Evolutionary conservation across 1,140 invertebrate genomes (phyloP).

Genomic region (Drosophila obscura): DNA sequence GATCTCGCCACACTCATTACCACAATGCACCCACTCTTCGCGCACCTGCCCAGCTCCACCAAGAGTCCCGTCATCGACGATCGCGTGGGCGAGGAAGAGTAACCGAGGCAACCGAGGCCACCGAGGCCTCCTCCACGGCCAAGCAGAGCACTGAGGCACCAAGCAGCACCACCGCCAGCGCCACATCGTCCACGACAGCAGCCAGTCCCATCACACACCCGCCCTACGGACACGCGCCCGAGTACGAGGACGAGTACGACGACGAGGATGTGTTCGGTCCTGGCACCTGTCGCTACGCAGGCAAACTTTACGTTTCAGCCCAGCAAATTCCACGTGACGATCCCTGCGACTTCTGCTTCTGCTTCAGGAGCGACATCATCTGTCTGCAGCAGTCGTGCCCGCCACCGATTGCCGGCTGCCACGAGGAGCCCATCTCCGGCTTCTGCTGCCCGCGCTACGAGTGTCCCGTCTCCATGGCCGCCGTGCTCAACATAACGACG

Average conservation of each 20-base stretch:
- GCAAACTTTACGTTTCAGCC: constrained; percentile 95
- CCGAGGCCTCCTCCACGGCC: constrained; percentile 1
- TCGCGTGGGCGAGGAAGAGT: constrained; percentile 47
- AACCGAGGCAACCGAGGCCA: constrained; percentile 13
- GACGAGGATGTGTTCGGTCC: constrained; percentile 91
- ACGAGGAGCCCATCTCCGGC: constrained; percentile 94
- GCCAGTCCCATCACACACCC: constrained; percentile 68
- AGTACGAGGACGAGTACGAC: constrained; percentile 87
- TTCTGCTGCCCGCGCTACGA: constrained; percentile 98
- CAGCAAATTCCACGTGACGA: constrained; percentile 97
- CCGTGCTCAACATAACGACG: constrained; percentile 90
- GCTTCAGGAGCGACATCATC: constrained; percentile 97
- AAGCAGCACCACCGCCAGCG: constrained; percentile 37
- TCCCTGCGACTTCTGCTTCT: constrained; percentile 98
- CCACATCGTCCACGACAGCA: constrained; percentile 55
- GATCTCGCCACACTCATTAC: constrained; percentile 30
- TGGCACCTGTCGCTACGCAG: constrained; percentile 95
- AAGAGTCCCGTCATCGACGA: constrained; percentile 51
- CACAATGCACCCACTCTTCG: constrained; percentile 71
- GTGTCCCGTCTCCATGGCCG: constrained; percentile 94
- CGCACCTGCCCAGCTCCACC: constrained; percentile 51
- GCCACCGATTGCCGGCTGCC: constrained; percentile 94
- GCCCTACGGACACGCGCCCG: constrained; percentile 74
- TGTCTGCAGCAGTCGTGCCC: constrained; percentile 97
- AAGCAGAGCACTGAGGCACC: constrained; percentile 32